These are phyloP conservation scores for Melanotaenia trifasciata DNA, from an alignment of 2,797 vertebrate genomes.

Conservation along the genomic window DNA sequence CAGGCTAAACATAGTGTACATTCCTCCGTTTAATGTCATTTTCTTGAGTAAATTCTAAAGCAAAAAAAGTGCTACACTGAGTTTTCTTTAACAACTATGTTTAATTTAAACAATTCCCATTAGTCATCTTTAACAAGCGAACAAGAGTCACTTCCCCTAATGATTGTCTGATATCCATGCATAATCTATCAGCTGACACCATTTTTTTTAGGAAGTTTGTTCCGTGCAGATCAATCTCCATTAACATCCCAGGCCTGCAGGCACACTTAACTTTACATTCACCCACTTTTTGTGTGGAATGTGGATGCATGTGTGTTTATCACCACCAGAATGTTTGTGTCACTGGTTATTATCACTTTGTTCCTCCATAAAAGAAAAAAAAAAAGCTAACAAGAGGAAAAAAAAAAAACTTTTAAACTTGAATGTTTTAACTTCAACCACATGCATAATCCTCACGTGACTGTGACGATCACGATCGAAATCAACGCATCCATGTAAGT, in stretches of 20 bases:
- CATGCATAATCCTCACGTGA: not conserved
- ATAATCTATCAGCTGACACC: constrained; percentile 34
- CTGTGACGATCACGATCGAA: not conserved
- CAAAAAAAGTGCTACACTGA: not conserved
- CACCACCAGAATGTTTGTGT: too few relatives aligned
- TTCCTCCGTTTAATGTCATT: not conserved
- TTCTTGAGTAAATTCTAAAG: not conserved
- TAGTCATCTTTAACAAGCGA: constrained; percentile 7
- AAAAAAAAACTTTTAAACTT: too few relatives aligned
- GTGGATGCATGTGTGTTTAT: not conserved
- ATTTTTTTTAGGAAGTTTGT: constrained; percentile 49
- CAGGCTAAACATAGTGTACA: not conserved
- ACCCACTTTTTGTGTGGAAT: not conserved
- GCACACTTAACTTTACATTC: not conserved
- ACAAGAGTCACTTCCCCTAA: constrained; percentile 30
- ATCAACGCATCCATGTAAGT: not conserved
- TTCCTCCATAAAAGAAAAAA: not conserved
- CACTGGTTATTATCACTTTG: not conserved
- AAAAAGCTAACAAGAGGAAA: too few relatives aligned
- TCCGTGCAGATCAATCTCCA: constrained; percentile 64
- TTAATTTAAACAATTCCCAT: constrained; percentile 13
- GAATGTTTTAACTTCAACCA: too few relatives aligned
- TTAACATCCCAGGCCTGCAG: constrained; percentile 60
- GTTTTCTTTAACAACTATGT: not conserved
- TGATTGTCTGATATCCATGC: constrained; percentile 28